Percentiles rank a stretch among this genome's conserved stretches.
Conservation (phyloP, 1,140 invertebrate genomes). For the Linepithema humile region DNA sequence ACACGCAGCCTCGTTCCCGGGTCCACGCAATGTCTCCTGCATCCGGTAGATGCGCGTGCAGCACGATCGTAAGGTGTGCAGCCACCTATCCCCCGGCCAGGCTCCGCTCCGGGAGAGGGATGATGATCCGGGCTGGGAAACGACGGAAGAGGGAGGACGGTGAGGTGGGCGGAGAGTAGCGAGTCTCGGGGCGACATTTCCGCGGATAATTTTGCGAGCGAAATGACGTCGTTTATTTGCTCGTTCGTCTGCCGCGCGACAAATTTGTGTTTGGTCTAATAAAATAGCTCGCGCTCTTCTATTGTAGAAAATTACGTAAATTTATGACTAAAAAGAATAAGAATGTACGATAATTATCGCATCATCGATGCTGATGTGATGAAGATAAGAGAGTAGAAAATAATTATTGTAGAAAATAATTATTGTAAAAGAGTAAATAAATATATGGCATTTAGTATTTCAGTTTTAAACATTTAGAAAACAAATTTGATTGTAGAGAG, state of each 20-base stretch:
- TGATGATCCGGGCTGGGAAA: not conserved
- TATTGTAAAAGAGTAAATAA: not conserved
- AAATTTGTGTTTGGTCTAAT: not conserved
- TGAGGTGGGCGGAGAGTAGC: not conserved
- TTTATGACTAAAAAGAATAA: no score
- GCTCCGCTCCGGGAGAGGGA: not conserved
- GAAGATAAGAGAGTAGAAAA: no score
- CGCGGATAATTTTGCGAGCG: constrained; percentile 8
- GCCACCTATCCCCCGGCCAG: constrained; percentile 1
- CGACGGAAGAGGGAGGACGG: not conserved
- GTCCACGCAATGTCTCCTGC: constrained; percentile 10
- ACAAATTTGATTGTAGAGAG: not conserved
- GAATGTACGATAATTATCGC: no score
- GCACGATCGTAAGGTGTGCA: constrained; percentile 24
- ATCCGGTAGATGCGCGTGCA: not conserved
- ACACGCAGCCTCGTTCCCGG: constrained; percentile 37
- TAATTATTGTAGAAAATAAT: no score
- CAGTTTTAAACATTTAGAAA: not conserved
- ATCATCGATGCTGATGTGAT: no score
- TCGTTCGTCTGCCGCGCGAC: not conserved
- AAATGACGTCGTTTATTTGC: not conserved
- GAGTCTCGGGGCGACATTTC: not conserved
- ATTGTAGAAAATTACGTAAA: not conserved
- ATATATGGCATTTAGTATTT: not conserved
- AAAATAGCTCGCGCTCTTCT: not conserved